phyloP scores from a whole-genome alignment of 2,797 vertebrate species.

The Morelia viridis region DNA sequence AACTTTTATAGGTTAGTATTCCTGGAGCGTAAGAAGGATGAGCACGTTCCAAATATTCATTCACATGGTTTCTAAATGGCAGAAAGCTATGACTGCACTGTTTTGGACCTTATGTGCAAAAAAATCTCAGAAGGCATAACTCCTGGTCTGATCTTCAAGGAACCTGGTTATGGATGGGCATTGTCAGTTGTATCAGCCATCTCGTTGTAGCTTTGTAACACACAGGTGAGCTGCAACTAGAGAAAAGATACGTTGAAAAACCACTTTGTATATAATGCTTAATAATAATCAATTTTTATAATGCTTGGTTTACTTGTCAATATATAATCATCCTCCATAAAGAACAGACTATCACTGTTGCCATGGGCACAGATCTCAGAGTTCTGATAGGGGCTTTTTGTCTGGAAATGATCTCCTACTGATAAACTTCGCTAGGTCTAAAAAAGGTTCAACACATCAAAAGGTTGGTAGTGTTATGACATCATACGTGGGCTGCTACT shows the following conservation, averaged over 20 bases:
- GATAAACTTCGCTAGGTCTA: neutral
- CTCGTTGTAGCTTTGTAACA: neutral
- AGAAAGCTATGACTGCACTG: neutral
- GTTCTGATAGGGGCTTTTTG: neutral
- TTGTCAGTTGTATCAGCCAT: neutral
- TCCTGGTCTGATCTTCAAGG: constrained; percentile 1
- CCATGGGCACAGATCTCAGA: neutral
- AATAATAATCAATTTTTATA: neutral
- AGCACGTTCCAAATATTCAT: constrained; percentile 18
- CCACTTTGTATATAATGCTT: neutral
- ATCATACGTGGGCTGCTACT: neutral
- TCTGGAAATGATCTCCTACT: neutral
- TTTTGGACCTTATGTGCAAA: neutral
- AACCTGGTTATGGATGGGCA: neutral
- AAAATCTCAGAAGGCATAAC: neutral
- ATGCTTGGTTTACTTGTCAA: neutral
- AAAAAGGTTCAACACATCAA: neutral
- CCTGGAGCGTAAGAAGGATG: neutral
- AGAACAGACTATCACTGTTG: neutral
- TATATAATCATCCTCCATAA: neutral
- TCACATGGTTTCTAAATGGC: neutral
- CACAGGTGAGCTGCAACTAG: neutral
- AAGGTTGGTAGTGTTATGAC: neutral
- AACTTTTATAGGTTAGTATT: neutral
- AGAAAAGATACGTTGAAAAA: neutral